Conservation (phyloP, 2,888 invertebrate genomes). For the Argynnis bischoffii region DNA sequence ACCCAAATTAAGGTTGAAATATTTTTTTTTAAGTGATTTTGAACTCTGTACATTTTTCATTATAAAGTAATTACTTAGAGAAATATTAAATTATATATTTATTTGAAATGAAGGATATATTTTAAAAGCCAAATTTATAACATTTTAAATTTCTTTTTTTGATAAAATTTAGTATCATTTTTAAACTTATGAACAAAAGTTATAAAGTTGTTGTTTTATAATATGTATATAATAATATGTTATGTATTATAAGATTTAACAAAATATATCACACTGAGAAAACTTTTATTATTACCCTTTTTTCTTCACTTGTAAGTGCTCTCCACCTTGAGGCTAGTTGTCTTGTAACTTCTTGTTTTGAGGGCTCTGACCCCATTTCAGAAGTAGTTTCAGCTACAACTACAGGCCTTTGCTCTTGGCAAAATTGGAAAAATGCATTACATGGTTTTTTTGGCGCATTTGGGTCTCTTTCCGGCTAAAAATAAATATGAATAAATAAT, state of each 20-base stretch:
- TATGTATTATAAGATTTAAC: not conserved
- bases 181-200: not conserved
- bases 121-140: too few relatives aligned
- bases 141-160: too few relatives aligned
- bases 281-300: conserved; percentile 80
- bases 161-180: too few relatives aligned
- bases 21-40: too few relatives aligned
- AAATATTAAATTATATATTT: too few relatives aligned
- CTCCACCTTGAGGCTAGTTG: conserved; percentile 89
- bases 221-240: not conserved
- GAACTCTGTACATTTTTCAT: too few relatives aligned
- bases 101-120: too few relatives aligned
- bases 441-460: conserved; percentile 90
- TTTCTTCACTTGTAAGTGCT: conserved; percentile 85
- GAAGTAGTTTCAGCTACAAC: conserved; percentile 85
- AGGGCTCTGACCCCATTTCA: conserved; percentile 85
- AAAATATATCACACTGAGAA: not conserved
- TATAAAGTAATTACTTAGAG: too few relatives aligned
- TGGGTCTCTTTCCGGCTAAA: conserved; percentile 83
- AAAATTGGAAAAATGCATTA: conserved; percentile 91
- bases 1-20: too few relatives aligned
- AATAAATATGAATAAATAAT: conserved; percentile 31
- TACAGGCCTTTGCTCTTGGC: conserved; percentile 89
- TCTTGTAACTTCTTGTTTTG: conserved; percentile 88
- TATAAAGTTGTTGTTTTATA: not conserved